Conservation (phyloP, 2,797 vertebrate species). For the Eospalax fontanierii region DNA sequence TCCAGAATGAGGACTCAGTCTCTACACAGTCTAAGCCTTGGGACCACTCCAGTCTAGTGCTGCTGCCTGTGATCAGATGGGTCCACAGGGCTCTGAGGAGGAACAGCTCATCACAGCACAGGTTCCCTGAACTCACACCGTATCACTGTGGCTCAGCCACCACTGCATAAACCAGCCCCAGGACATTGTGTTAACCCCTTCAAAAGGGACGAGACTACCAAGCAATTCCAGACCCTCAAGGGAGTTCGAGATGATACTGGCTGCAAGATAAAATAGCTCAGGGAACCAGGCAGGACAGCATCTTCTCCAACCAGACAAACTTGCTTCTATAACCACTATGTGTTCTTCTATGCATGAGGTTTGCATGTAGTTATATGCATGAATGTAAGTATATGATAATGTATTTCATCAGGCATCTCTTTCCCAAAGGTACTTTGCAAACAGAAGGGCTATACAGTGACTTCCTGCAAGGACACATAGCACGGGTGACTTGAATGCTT, state of each 20-base stretch:
- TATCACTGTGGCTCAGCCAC: not conserved
- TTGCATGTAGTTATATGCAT: not conserved
- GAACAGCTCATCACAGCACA: too few relatives aligned
- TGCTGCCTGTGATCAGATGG: not conserved
- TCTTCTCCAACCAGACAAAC: not conserved
- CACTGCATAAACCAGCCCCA: not conserved
- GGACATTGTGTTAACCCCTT: not conserved
- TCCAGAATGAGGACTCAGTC: not conserved
- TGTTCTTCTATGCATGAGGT: not conserved
- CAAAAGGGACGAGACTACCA: not conserved
- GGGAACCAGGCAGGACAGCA: not conserved
- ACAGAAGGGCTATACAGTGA: not conserved
- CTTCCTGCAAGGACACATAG: not conserved
- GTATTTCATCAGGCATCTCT: not conserved
- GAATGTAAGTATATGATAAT: not conserved
- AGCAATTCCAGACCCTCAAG: not conserved
- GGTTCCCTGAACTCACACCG: accelerated
- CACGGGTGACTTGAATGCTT: not conserved
- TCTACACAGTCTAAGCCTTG: accelerated
- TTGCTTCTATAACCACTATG: not conserved
- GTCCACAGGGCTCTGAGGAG: not conserved
- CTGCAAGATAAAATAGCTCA: not conserved
- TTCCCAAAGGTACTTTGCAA: not conserved
- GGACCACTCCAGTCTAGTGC: not conserved
- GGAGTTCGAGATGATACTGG: not conserved